Conservation (phyloP, 2,797 vertebrate genomes). For the Halcyon smyrnensis region DNA sequence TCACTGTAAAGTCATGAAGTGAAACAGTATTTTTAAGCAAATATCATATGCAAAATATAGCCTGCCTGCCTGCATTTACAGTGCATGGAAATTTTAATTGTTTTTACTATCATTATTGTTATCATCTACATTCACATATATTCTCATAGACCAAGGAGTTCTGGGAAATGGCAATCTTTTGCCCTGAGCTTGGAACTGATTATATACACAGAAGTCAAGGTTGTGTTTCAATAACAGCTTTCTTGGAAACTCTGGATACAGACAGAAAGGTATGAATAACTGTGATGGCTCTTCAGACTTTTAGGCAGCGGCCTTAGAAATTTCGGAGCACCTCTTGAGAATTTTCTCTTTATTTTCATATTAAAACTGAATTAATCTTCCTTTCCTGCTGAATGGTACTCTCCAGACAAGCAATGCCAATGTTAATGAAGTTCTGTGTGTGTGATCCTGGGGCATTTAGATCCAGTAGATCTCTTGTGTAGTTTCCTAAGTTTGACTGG, state of each 20-base stretch:
- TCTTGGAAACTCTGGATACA: neutral
- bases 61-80: neutral
- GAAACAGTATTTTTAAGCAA: neutral
- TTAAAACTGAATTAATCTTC: neutral
- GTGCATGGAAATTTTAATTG: neutral
- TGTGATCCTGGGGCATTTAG: neutral
- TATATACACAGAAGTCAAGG: neutral
- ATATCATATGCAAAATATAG: neutral
- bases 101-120: neutral
- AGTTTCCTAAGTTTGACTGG: neutral
- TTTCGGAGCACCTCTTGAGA: neutral
- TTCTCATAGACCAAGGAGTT: neutral
- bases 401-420: neutral
- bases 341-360: neutral
- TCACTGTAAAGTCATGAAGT: neutral
- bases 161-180: neutral
- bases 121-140: neutral
- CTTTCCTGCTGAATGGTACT: neutral
- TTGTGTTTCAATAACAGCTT: neutral
- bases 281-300: neutral
- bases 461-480: neutral
- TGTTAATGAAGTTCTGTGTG: neutral
- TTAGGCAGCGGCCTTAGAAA: neutral
- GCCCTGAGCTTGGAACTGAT: neutral
- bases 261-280: neutral